phyloP scores from a whole-genome alignment of 1,140 invertebrate genomes.

The Bombus vancouverensis region DNA sequence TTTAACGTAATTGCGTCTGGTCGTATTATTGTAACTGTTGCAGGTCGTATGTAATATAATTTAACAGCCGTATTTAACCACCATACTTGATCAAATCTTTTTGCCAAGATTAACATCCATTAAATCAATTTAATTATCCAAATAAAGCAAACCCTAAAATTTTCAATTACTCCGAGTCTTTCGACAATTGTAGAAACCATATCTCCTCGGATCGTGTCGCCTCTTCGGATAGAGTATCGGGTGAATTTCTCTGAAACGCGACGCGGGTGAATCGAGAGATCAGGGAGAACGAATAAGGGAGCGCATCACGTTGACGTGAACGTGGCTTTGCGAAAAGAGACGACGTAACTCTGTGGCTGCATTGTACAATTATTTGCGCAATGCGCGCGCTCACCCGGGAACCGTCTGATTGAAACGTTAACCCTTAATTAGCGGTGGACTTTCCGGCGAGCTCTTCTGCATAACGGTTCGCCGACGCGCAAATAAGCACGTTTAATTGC shows the following conservation, averaged over 20 bases:
- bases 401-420: slow-evolving; percentile 60
- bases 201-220: too few species aligned
- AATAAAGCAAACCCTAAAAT: not conserved
- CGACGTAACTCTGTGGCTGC: slow-evolving; percentile 1
- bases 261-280: not conserved
- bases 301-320: not conserved
- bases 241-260: too few species aligned
- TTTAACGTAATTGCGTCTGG: not conserved
- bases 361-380: slow-evolving; percentile 39
- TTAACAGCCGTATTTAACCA: too few species aligned
- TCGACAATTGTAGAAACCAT: too few species aligned
- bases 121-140: not conserved
- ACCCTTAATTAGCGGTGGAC: slow-evolving; percentile 56
- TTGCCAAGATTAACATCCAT: not conserved
- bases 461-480: slow-evolving; percentile 52
- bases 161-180: not conserved
- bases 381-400: slow-evolving; percentile 9
- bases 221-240: too few species aligned
- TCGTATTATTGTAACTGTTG: not conserved
- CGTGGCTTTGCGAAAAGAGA: slow-evolving; percentile 1
- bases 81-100: too few species aligned
- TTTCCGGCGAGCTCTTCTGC: slow-evolving; percentile 17
- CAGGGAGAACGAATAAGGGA: not conserved
- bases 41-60: not conserved
- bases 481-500: slow-evolving; percentile 57